Evolutionary conservation across 2,888 invertebrate genomes (phyloP), one percentile per base, ranked within the genome.

Genomic region (Nipponacmea schrenckii): DNA sequence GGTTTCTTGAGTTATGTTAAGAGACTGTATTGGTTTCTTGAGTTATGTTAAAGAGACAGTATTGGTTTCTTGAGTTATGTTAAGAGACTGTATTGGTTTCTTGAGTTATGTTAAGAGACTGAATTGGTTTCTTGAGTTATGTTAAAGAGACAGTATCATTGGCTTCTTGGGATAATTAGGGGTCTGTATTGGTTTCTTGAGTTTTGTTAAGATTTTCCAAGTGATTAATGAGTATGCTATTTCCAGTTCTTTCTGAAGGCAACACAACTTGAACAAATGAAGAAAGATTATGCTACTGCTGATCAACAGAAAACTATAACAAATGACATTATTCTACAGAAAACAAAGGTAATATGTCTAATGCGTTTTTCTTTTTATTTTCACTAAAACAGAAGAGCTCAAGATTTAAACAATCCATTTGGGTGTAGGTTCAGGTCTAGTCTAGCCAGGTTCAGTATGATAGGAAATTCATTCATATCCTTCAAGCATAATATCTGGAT

Each of bases 171-270:
- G 50, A 48, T 48, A 17, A 17, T 14, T 48, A 15, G 7, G 44
- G 15, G 27, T 31, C 27, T 68, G 71, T 72, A 68, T 27, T 72
- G 7, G 31, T 31, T 31, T 31, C 39, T 39, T 39, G 8, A 39
- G 8, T 10, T 39, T 2, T 31, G 31, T 31, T 31, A 39, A 39
- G 39, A 8, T 7, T 39, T 39, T 39, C 10, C 10, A 39, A 8
- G 8, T 39, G 10, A 39, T 39, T 39, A 39, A 39, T 39, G 8
- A 8, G 8, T 7, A 1, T 39, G 8, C 7, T 8, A 39, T 39
- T 79, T 78, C 7, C 79, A 89, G 71, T 90, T 95, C 68, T 95
- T 95, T 84, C 91, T 93, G 89, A 93, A 92, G 89, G 95, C 95
- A 0, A 95, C 95, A 0, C 92, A 93, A 75, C 88, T 95, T 70